Conservation (phyloP, 2,113 vertebrate species). For the Taurulus bubalis region DNA sequence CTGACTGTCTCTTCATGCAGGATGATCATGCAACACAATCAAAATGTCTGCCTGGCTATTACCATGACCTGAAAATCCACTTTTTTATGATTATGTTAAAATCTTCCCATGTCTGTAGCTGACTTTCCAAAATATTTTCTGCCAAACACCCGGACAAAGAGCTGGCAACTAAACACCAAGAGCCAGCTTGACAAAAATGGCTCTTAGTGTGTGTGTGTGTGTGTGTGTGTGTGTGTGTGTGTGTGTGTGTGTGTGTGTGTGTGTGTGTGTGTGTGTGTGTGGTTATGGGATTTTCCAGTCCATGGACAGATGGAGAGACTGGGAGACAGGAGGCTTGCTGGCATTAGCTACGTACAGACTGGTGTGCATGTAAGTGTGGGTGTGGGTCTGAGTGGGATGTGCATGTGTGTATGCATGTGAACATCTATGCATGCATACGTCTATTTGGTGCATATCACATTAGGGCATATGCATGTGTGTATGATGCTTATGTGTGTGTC, state of each 20-base stretch:
- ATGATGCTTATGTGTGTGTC: slow-evolving; percentile 25
- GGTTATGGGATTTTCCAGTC: slow-evolving; percentile 82
- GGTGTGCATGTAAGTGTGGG: slow-evolving; percentile 68
- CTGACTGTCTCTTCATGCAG: slow-evolving; percentile 46
- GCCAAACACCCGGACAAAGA: slow-evolving; percentile 80
- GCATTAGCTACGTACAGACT: slow-evolving; percentile 80
- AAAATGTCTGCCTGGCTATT: slow-evolving; percentile 58
- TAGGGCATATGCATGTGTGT: slow-evolving; percentile 44
- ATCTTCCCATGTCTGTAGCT: slow-evolving; percentile 65
- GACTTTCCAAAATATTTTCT: slow-evolving; percentile 63
- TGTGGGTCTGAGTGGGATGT: slow-evolving; percentile 39
- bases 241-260: slow-evolving; percentile 23
- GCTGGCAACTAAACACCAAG: slow-evolving; percentile 74
- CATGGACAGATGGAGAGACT: slow-evolving; percentile 87
- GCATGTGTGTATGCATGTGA: background rate
- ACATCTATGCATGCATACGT: background rate
- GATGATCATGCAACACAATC: slow-evolving; percentile 43
- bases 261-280: slow-evolving; percentile 34
- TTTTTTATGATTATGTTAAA: slow-evolving; percentile 62
- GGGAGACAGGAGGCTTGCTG: slow-evolving; percentile 84
- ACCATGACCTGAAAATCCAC: slow-evolving; percentile 60
- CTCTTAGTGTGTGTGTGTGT: slow-evolving; percentile 15
- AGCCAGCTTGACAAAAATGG: slow-evolving; percentile 79
- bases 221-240: slow-evolving; percentile 29
- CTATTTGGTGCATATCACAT: slow-evolving; percentile 35